These are phyloP conservation scores for Gorsachius goisagi DNA, from an alignment of 2,113 vertebrate species.

Conservation along the genomic window DNA sequence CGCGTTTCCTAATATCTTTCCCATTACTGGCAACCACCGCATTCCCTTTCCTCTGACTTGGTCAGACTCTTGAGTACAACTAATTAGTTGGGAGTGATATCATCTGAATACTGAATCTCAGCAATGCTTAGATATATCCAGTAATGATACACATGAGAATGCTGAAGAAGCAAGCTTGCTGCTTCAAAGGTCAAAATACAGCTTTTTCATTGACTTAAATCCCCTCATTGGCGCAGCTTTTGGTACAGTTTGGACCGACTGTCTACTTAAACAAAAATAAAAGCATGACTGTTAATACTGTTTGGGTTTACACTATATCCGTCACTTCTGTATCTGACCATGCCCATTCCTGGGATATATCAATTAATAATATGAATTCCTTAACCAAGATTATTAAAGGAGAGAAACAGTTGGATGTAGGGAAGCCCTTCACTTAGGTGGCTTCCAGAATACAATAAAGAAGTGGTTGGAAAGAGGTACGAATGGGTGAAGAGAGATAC, in stretches of 20 bases:
- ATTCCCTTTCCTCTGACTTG: slow-evolving; percentile 20
- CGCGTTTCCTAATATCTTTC: neutral
- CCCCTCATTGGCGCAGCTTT: neutral
- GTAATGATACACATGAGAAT: neutral
- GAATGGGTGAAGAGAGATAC: neutral
- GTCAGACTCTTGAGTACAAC: neutral
- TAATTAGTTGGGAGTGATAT: neutral
- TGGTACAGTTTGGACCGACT: neutral
- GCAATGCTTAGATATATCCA: neutral
- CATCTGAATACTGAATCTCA: neutral
- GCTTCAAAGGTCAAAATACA: neutral
- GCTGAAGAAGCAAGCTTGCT: neutral
- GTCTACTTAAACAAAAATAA: neutral
- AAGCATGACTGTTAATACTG: neutral
- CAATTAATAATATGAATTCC: neutral
- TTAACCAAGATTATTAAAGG: neutral
- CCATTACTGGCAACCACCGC: slow-evolving; percentile 7
- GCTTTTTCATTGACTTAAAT: neutral
- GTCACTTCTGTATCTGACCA: neutral
- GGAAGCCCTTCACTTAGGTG: neutral
- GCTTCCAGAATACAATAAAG: neutral
- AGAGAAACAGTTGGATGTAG: neutral
- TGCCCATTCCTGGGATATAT: neutral
- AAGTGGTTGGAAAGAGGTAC: neutral
- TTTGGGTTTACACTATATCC: neutral